Evolutionary conservation across 2,888 invertebrate genomes (phyloP).

Genomic region (Pseudococcus jackbeardsleyi): DNA sequence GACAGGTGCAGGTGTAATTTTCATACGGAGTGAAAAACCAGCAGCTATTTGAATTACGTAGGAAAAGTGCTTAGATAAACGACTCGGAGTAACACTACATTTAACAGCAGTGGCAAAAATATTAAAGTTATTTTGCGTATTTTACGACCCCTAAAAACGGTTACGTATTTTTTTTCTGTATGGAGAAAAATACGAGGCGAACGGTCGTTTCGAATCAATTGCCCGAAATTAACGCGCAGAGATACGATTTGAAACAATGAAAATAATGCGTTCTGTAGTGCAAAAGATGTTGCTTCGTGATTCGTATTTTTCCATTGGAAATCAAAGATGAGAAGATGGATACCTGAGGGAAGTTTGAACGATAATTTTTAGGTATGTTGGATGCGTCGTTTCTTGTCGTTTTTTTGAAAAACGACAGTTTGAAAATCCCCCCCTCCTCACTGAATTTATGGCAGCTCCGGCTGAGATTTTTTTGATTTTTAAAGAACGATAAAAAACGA

Average conservation of each 20-base stretch:
- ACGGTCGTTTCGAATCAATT: slow-evolving; percentile 7
- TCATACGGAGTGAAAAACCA: slow-evolving; percentile 9
- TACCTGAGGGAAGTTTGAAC: too few relatives aligned
- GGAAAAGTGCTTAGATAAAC: background rate
- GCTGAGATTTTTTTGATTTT: too few relatives aligned
- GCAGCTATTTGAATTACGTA: slow-evolving; percentile 14
- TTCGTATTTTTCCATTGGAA: too few relatives aligned
- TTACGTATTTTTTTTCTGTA: background rate
- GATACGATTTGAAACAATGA: background rate
- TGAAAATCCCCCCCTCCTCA: too few relatives aligned
- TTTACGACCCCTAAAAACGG: background rate
- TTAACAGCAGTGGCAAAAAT: background rate
- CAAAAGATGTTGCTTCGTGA: too few relatives aligned
- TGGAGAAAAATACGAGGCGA: background rate
- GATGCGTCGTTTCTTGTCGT: too few relatives aligned
- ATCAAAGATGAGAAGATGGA: too few relatives aligned
- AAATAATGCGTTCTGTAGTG: background rate
- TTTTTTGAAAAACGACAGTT: too few relatives aligned
- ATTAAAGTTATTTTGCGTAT: slow-evolving; percentile 42
- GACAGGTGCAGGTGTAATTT: slow-evolving; percentile 9
- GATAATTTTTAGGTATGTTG: too few relatives aligned
- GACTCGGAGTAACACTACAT: slow-evolving; percentile 9
- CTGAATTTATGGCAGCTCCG: too few relatives aligned
- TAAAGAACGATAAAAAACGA: too few relatives aligned
- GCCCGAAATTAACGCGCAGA: background rate